These are phyloP conservation scores for Porites australiensis DNA, from an alignment of 64 coral and sea anemone genomes.

Conservation along the genomic window DNA sequence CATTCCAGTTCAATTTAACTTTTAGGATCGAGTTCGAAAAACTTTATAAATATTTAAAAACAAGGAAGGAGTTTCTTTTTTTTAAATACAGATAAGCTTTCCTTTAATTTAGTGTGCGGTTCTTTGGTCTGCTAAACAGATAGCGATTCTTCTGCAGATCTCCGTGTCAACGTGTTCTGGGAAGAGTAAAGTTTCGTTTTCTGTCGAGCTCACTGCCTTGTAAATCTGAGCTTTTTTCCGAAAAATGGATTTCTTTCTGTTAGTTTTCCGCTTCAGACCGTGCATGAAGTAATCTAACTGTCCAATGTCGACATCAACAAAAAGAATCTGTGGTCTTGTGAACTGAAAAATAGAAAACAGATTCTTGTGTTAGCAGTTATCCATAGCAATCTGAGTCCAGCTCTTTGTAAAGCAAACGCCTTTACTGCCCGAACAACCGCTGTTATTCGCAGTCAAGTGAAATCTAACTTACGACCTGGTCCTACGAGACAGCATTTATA, in stretches of 20 bases:
- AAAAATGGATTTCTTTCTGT: conserved; percentile 89
- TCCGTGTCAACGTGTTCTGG: conserved; percentile 79
- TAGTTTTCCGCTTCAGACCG: conserved; percentile 78
- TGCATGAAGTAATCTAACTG: conserved; percentile 93
- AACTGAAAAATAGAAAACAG: conserved; percentile 51
- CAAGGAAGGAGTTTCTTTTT: not conserved
- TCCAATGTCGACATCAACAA: conserved; percentile 88
- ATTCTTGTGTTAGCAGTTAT: too few relatives aligned
- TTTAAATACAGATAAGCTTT: not conserved
- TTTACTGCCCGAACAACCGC: too few relatives aligned
- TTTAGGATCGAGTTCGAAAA: not conserved
- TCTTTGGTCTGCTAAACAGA: conserved; percentile 46
- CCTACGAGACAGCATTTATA: too few relatives aligned
- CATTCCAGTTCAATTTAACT: not conserved
- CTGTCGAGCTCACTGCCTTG: conserved; percentile 84
- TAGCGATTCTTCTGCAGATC: conserved; percentile 71
- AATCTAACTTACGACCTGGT: too few relatives aligned
- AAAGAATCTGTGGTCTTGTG: conserved; percentile 70
- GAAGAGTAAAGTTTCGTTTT: conserved; percentile 90
- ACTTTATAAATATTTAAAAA: too few relatives aligned
- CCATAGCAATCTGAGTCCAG: too few relatives aligned
- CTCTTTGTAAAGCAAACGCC: too few relatives aligned
- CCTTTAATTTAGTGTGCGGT: not conserved
- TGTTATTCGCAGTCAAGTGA: too few relatives aligned
- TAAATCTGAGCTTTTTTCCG: conserved; percentile 88